Evolutionary conservation across 2,888 invertebrate species (phyloP).

Genomic region (Chrysina gloriosa): DNA sequence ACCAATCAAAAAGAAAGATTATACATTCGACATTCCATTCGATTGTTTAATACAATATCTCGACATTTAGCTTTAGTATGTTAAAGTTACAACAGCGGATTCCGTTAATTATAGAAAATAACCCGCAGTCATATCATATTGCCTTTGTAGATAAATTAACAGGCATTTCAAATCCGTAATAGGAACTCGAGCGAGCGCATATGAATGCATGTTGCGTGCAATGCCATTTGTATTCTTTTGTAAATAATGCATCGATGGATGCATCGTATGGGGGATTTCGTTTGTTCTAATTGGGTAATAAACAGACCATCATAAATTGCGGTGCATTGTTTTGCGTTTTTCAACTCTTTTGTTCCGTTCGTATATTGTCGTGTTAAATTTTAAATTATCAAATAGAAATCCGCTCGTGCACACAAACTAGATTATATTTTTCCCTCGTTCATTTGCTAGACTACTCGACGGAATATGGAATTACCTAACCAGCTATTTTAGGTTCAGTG

Average conservation of each 20-base stretch:
- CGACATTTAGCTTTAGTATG: slow-evolving; percentile 15
- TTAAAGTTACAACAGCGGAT: slow-evolving; percentile 28
- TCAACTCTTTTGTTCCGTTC: slow-evolving; percentile 6
- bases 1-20: too few species aligned
- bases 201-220: neutral
- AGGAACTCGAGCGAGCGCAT: neutral
- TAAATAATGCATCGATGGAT: slow-evolving; percentile 3
- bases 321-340: slow-evolving; percentile 10
- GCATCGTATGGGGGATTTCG: neutral
- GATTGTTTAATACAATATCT: slow-evolving; percentile 11
- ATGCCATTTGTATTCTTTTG: slow-evolving; percentile 23
- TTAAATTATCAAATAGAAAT: neutral
- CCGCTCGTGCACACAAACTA: neutral
- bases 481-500: too few species aligned
- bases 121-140: slow-evolving; percentile 41
- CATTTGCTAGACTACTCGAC: too few species aligned
- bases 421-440: too few species aligned
- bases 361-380: neutral
- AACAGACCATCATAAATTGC: slow-evolving; percentile 1
- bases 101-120: slow-evolving; percentile 41
- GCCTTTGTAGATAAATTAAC: slow-evolving; percentile 43
- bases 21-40: neutral
- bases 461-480: too few species aligned
- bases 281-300: slow-evolving; percentile 11
- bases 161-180: slow-evolving; percentile 41